Percentiles rank a stretch among this genome's conserved stretches.
phyloP scores from a whole-genome alignment of 2,888 invertebrate species.

The Cosmopolites sordidus region DNA sequence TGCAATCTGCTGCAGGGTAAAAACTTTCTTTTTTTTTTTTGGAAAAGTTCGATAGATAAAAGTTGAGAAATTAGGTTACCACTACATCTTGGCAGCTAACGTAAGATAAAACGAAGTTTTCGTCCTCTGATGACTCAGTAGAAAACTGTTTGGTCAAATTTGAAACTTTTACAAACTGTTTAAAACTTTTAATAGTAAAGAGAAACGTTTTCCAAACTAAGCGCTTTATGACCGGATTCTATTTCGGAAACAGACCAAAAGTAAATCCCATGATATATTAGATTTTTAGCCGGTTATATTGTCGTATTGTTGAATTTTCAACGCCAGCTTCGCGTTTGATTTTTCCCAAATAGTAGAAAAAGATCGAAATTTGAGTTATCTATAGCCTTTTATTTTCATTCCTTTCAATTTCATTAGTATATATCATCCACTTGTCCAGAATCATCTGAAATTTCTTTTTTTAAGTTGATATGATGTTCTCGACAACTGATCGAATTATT shows the following conservation, averaged over 20 bases:
- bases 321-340: not conserved
- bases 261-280: conserved; percentile 16
- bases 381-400: too few relatives aligned
- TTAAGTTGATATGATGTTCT: too few relatives aligned
- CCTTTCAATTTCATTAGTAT: too few relatives aligned
- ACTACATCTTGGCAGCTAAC: conserved; percentile 1
- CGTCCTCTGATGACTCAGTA: conserved; percentile 15
- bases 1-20: not conserved
- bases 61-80: conserved; percentile 2
- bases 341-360: not conserved
- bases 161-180: conserved; percentile 23
- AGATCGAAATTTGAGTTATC: too few relatives aligned
- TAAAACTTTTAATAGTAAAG: conserved; percentile 25
- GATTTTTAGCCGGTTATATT: conserved; percentile 12
- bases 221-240: conserved; percentile 21
- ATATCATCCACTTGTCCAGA: too few relatives aligned
- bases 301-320: not conserved
- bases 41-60: not conserved
- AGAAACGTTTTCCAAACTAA: conserved; percentile 20
- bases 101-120: conserved; percentile 2
- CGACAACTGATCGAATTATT: too few relatives aligned
- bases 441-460: too few relatives aligned
- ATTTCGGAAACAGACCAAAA: conserved; percentile 8
- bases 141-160: conserved; percentile 10
- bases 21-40: not conserved